Conservation (phyloP, 2,888 invertebrate species). For the Bursaphelenchus okinawaensis region DNA sequence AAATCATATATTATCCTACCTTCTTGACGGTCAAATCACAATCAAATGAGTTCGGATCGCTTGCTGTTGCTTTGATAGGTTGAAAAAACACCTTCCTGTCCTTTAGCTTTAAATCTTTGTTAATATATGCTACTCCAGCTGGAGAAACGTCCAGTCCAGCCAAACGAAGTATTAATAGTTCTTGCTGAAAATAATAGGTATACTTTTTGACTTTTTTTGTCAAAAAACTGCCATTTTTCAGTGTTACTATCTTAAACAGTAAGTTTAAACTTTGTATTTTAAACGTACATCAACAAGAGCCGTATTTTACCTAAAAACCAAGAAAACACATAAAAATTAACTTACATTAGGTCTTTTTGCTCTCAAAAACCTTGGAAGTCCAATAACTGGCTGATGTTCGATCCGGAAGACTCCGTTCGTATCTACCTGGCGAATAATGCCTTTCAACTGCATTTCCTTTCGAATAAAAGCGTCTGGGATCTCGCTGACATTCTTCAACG, state of each 20-base stretch:
- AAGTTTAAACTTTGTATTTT: constrained; percentile 7
- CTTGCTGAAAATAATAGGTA: constrained; percentile 24
- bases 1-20: constrained; percentile 21
- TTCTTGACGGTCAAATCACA: constrained; percentile 52
- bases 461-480: constrained; percentile 55
- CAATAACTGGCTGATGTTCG: constrained; percentile 51
- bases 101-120: constrained; percentile 45
- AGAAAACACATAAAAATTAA: constrained; percentile 5
- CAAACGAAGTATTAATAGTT: constrained; percentile 46
- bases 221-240: background rate
- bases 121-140: constrained; percentile 47
- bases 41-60: constrained; percentile 42
- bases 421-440: constrained; percentile 41
- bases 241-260: background rate
- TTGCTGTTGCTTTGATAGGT: constrained; percentile 46
- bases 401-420: constrained; percentile 46
- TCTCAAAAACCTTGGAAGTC: constrained; percentile 40
- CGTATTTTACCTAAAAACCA: background rate
- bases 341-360: constrained; percentile 23
- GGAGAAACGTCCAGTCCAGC: constrained; percentile 54
- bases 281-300: background rate
- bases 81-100: constrained; percentile 50
- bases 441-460: constrained; percentile 52
- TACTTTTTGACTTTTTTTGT: background rate
- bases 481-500: constrained; percentile 51